Evolutionary conservation across 2,797 vertebrate species (phyloP), one percentile per base, ranked within the genome.

Genomic region (Uromys caudimaculatus): DNA sequence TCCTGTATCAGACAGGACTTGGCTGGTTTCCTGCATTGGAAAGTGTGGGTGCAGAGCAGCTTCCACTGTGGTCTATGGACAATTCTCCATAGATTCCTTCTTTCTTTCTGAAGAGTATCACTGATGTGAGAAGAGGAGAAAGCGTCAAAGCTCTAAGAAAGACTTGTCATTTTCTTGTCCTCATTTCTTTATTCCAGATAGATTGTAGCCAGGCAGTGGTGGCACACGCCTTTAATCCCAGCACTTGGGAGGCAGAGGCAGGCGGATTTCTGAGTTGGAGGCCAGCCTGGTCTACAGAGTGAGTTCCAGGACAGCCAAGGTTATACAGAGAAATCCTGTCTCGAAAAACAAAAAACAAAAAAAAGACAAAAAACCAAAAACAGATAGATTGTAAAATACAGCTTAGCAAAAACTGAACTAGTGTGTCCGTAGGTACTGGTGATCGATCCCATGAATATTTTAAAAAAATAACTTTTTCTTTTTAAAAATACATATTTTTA

Each of bases 381-480:
- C 27, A 87, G 50, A 56, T 23, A 94, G 8, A 64, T 90, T 79
- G 2, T 89, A 94, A 93, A 83, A 69, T 86, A 50, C 3, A 84
- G 29, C 79, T 69, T 95, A 76, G 29, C 27, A 90, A 75, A 87
- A 93, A 71, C 35, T 9, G 41, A 83, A 27, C 27, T 7, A 60
- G 4, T 75, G 3, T 62, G 24, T 89, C 41, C 29, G 1, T 38
- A 77, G 56, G 38, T 47, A 24, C 19, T 93, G 52, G 29, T 82
- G 71, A 82, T 95, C 60, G 71, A 82, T 95, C 60, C 78, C 38
- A 60, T 27, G n/a, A 78, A 3, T 91, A 41, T 91, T 95, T n/a
- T 38, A 9, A 71, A 71, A 14, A 38, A 78, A 78, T 79, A n/a
- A 79, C 6, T 78, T 41, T 78, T 77, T 78, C 8, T 52, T 52